Evolutionary conservation across 2,888 invertebrate genomes (phyloP).

Genomic region (Scrobipalpa costella): DNA sequence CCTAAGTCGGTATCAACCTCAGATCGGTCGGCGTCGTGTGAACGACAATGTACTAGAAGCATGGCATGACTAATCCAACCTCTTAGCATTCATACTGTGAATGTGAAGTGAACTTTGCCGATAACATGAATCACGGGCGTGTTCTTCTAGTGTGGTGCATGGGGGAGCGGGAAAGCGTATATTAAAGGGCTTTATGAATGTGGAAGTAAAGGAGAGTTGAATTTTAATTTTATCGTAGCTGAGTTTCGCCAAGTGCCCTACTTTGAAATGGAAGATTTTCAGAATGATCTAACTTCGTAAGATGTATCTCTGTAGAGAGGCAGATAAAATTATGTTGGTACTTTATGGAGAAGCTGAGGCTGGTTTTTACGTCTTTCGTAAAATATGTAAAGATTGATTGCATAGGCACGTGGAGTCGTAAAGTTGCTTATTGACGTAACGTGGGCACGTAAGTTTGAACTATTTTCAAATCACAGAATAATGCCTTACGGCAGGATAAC

Average conservation of each 20-base stretch:
- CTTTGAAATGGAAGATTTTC: background rate
- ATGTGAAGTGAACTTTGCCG: constrained; percentile 52
- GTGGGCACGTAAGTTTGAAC: too few species aligned
- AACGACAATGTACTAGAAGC: constrained; percentile 59
- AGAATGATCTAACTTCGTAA: background rate
- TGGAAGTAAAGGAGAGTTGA: too few species aligned
- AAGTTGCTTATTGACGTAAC: too few species aligned
- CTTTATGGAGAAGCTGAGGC: background rate
- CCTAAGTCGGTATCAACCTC: constrained; percentile 27
- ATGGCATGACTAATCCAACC: constrained; percentile 68
- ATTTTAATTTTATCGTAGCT: background rate
- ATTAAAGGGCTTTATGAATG: background rate
- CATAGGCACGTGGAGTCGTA: too few species aligned
- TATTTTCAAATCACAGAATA: too few species aligned
- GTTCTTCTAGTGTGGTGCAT: constrained; percentile 22
- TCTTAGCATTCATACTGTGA: constrained; percentile 62
- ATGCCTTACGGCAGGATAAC: too few species aligned
- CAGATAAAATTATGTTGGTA: too few species aligned
- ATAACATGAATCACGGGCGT: constrained; percentile 51
- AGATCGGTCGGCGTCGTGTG: constrained; percentile 66
- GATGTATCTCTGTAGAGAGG: too few species aligned
- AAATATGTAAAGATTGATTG: too few species aligned
- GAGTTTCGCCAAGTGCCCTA: too few species aligned
- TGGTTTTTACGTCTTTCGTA: too few species aligned
- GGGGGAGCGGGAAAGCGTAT: background rate